Percentiles rank a stretch among this genome's conserved stretches.
phyloP scores from a whole-genome alignment of 35 echinoderm and acorn worm species.

The Ophiothrix spiculata region DNA sequence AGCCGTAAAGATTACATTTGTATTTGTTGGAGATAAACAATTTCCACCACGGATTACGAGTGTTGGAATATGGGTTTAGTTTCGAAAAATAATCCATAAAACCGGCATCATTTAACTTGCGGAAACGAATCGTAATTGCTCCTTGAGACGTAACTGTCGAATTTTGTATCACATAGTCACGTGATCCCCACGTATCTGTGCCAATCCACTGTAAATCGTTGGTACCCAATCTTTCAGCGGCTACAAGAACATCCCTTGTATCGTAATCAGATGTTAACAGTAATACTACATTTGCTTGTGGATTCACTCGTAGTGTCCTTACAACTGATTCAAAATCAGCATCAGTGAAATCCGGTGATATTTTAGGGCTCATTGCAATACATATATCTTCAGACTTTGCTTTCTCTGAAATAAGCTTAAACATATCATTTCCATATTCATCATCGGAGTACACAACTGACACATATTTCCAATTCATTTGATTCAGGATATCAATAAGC shows the following conservation, averaged over 20 bases:
- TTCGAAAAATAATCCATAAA: conserved; percentile 67
- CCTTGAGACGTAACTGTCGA: conserved; percentile 47
- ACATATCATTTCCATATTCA: conserved; percentile 77
- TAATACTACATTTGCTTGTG: conserved; percentile 59
- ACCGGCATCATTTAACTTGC: neutral
- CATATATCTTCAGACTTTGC: conserved; percentile 37
- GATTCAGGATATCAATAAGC: conserved; percentile 45
- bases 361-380: conserved; percentile 62
- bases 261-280: conserved; percentile 77
- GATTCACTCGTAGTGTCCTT: conserved; percentile 36
- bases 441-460: conserved; percentile 80
- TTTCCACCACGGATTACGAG: conserved; percentile 85
- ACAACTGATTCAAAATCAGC: conserved; percentile 32
- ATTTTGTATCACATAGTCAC: conserved; percentile 42
- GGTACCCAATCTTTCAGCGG: conserved; percentile 55
- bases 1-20: conserved; percentile 52
- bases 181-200: conserved; percentile 80
- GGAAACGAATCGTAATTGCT: conserved; percentile 40
- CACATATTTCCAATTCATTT: conserved; percentile 67
- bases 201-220: conserved; percentile 87
- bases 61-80: conserved; percentile 48
- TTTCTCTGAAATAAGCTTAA: conserved; percentile 29
- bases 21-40: conserved; percentile 57
- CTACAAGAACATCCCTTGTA: conserved; percentile 52
- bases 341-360: neutral